These are phyloP conservation scores for Calameuta filiformis DNA, from an alignment of 2,888 invertebrate genomes.

Conservation along the genomic window DNA sequence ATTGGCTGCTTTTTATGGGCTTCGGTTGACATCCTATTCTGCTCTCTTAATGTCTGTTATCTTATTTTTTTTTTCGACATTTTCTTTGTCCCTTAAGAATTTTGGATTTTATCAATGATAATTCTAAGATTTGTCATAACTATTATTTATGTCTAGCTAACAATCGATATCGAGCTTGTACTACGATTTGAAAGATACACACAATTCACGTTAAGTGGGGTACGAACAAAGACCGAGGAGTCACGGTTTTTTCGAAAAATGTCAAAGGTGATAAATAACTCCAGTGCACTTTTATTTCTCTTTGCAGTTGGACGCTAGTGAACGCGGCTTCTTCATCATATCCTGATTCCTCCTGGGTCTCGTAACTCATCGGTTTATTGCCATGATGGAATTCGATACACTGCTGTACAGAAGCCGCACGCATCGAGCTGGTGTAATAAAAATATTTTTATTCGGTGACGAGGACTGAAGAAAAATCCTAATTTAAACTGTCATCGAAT, in stretches of 20 bases:
- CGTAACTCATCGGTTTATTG: constrained; percentile 1
- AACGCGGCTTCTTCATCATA: not conserved
- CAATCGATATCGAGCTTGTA: not conserved
- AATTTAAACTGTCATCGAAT: not conserved
- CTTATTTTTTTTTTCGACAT: not conserved
- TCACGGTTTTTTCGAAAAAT: not conserved
- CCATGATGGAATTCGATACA: not conserved
- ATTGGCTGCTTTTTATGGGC: no score
- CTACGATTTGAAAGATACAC: no score
- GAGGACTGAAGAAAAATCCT: not conserved
- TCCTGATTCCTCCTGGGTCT: constrained; percentile 1
- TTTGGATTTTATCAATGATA: not conserved
- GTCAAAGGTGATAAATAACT: not conserved
- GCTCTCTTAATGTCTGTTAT: not conserved
- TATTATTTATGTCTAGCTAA: not conserved
- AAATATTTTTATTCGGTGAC: not conserved
- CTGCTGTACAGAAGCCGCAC: not conserved
- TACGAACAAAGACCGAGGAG: not conserved
- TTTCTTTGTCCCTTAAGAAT: not conserved
- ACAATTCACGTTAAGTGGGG: not conserved
- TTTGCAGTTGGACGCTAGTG: not conserved
- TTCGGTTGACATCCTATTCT: not conserved
- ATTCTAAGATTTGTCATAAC: not conserved
- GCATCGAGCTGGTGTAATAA: not conserved
- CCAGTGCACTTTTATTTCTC: not conserved